phyloP scores from a whole-genome alignment of 2,797 vertebrate genomes.

The Morus bassanus region DNA sequence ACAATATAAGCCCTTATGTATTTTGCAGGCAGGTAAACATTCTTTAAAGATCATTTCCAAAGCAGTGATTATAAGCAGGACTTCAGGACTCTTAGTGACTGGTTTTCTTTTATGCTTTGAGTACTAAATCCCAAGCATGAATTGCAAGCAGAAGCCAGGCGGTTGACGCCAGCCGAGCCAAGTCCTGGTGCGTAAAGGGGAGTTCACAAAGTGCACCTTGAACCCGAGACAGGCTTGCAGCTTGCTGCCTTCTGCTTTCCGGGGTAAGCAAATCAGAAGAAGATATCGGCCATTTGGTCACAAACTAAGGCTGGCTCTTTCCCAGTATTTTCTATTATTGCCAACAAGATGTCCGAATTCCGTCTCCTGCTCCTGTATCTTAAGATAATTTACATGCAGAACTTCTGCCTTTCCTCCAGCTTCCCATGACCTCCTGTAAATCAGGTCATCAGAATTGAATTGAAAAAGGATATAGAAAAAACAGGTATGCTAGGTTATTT shows the following conservation, averaged over 20 bases:
- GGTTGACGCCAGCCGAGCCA: not conserved
- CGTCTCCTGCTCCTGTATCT: not conserved
- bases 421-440: not conserved
- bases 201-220: not conserved
- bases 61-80: not conserved
- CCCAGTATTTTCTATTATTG: not conserved
- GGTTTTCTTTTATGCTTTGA: not conserved
- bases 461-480: not conserved
- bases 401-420: not conserved
- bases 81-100: not conserved
- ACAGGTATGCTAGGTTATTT: not conserved
- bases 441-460: not conserved
- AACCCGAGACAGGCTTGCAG: not conserved
- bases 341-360: not conserved
- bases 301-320: not conserved
- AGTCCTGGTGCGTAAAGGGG: not conserved
- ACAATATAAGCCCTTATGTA: not conserved
- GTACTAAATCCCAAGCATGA: not conserved
- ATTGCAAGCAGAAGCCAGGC: not conserved
- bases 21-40: not conserved
- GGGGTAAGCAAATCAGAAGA: not conserved
- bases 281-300: not conserved
- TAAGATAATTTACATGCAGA: not conserved
- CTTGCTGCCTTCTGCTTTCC: conserved; percentile 21
- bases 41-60: not conserved